Percentiles rank a stretch among this genome's conserved stretches.
These are phyloP conservation scores for Dicaeum eximium DNA, from an alignment of 2,113 vertebrate species.

Conservation along the genomic window DNA sequence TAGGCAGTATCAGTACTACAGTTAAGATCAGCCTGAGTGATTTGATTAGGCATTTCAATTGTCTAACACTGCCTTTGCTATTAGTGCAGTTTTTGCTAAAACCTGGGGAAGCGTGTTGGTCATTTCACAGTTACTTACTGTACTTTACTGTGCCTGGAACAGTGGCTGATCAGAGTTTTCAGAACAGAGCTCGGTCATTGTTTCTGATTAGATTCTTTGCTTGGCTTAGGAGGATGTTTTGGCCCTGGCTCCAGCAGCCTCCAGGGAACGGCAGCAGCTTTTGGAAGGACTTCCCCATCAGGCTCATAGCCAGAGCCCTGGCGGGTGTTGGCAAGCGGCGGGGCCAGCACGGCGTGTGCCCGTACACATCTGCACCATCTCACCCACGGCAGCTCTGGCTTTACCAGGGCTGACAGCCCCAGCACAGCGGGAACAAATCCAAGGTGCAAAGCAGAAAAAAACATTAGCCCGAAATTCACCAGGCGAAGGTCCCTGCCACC, in stretches of 20 bases:
- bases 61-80: neutral
- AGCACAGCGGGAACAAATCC: neutral
- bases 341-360: neutral
- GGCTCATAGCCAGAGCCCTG: neutral
- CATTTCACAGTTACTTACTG: neutral
- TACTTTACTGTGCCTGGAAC: conserved; percentile 5
- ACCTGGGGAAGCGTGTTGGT: neutral
- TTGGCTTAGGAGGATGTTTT: neutral
- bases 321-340: fast-evolving
- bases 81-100: neutral
- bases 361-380: fast-evolving
- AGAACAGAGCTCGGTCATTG: neutral
- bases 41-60: neutral
- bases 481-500: neutral
- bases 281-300: neutral
- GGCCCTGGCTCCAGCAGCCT: neutral
- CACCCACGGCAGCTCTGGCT: neutral
- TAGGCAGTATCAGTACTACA: neutral
- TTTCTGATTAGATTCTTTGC: neutral
- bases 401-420: neutral
- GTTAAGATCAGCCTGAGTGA: neutral
- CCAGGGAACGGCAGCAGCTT: neutral
- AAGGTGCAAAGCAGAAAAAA: neutral
- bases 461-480: neutral
- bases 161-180: neutral